Percentiles rank a stretch among this genome's conserved stretches.
These are phyloP conservation scores for Chorisops tibialis DNA, from an alignment of 2,888 invertebrate species.

Conservation along the genomic window DNA sequence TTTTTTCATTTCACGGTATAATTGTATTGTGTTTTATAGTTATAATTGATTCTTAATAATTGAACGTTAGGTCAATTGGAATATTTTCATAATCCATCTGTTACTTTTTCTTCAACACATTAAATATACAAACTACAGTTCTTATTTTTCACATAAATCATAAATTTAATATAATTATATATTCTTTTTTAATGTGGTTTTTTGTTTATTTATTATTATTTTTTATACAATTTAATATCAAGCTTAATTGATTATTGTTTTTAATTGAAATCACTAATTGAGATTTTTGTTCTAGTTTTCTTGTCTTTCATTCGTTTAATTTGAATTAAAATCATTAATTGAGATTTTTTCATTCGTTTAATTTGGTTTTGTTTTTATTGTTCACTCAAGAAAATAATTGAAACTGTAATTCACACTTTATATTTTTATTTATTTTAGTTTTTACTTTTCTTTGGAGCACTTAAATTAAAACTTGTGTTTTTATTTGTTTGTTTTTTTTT, in stretches of 20 bases:
- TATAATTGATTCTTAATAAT: slow-evolving; percentile 34
- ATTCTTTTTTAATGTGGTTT: too few species aligned
- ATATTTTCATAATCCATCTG: slow-evolving; percentile 29
- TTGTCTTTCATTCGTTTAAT: background rate
- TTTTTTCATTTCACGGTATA: slow-evolving; percentile 13
- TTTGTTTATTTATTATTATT: slow-evolving; percentile 11
- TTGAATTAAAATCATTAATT: slow-evolving; percentile 30
- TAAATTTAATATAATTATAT: background rate
- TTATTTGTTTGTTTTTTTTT: slow-evolving; percentile 6
- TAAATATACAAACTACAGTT: slow-evolving; percentile 23
- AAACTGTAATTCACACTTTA: slow-evolving; percentile 1
- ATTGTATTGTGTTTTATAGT: slow-evolving; percentile 20
- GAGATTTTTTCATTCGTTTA: slow-evolving; percentile 14
- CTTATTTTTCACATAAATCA: slow-evolving; percentile 12
- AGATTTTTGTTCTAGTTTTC: too few species aligned
- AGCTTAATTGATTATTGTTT: slow-evolving; percentile 30
- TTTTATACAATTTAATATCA: slow-evolving; percentile 19
- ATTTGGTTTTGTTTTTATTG: slow-evolving; percentile 1
- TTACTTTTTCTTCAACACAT: slow-evolving; percentile 28
- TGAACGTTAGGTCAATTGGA: slow-evolving; percentile 34
- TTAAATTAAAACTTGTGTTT: background rate
- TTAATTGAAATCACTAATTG: slow-evolving; percentile 32
- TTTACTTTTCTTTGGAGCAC: background rate
- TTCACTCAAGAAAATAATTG: slow-evolving; percentile 18
- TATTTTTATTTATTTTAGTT: background rate